Evolutionary conservation across 92 coral and sea anemone genomes (phyloP).

Genomic region (Zoanthus sansibaricus): DNA sequence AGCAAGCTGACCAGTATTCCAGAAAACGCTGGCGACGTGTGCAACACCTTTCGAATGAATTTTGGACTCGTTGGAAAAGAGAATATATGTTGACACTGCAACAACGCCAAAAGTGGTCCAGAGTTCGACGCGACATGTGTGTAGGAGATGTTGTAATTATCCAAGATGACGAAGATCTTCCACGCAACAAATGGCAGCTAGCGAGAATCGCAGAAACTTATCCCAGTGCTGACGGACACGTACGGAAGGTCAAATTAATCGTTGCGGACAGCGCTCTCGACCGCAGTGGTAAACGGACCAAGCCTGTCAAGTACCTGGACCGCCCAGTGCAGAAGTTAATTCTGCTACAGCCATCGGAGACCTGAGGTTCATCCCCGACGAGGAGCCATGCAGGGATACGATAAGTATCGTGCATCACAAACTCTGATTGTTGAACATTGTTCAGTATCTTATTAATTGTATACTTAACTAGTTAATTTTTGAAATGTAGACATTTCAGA

Average conservation of each 20-base stretch:
- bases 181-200: conserved; percentile 59
- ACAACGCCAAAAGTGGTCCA: conserved; percentile 38
- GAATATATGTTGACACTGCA: conserved; percentile 22
- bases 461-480: neutral
- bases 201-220: conserved; percentile 37
- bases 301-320: conserved; percentile 38
- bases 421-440: conserved; percentile 16
- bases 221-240: conserved; percentile 36
- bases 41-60: conserved; percentile 14
- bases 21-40: conserved; percentile 35
- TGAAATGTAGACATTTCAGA: conserved; percentile 41
- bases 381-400: conserved; percentile 45
- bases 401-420: conserved; percentile 6
- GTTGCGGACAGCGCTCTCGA: conserved; percentile 38
- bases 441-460: neutral
- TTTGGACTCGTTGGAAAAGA: conserved; percentile 45
- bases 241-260: conserved; percentile 38
- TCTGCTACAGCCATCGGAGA: conserved; percentile 35
- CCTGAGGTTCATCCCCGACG: conserved; percentile 52
- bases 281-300: conserved; percentile 23
- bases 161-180: conserved; percentile 28
- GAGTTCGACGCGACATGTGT: conserved; percentile 17
- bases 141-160: conserved; percentile 34
- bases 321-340: conserved; percentile 57
- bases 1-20: conserved; percentile 34